Base-by-base conservation (phyloP, 2,113 vertebrate species). In the Seriola rivoliana region DNA sequence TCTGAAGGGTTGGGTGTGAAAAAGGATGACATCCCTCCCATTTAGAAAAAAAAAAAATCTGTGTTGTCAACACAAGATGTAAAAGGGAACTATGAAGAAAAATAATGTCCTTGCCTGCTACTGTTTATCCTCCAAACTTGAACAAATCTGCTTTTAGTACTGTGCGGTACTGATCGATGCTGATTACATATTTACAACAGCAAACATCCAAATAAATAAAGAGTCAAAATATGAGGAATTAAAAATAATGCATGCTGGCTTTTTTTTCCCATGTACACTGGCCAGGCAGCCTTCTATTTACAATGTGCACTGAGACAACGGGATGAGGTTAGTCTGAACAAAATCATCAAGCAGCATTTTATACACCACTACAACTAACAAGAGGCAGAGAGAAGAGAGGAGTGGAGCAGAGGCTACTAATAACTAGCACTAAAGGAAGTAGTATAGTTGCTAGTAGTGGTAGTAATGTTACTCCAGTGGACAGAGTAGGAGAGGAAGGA, bases 281-380 rank as follows among this genome's bases (percentile, higher is more conserved):
- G 80, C 70, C 68, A 64, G 50, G 70, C 63, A 59, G 54, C 36
- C 36, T 13, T 74, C 65, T 82, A 85, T 90, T 81, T 90, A 89
- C 91, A 91, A 67, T 44, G 87, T 91, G 78, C 75, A 87, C 77
- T 67, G 75, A 90, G 68, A 81, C 57, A 59, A 77, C 78, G 65
- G 57, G 54, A 88, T 88, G 84, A 89, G 83, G 93, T 95, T 95
- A 95, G 94, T 95, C 48, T 55, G 75, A 84, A 88, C 64, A 81
- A 69, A 85, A 71, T 90, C 66, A 85, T 84, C 70, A 68, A 93
- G 89, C 89, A 93, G 92, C 86, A 87, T 86, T 84, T 21, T 21
- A 50, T 57, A 85, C 59, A 71, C 79, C 83, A 82, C 87, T 90
- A 92, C 74, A 63, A 81, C 77, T 83, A 92, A 78, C 14, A 44